Conservation (phyloP, 2,888 invertebrate genomes). For the Acronicta psi region DNA sequence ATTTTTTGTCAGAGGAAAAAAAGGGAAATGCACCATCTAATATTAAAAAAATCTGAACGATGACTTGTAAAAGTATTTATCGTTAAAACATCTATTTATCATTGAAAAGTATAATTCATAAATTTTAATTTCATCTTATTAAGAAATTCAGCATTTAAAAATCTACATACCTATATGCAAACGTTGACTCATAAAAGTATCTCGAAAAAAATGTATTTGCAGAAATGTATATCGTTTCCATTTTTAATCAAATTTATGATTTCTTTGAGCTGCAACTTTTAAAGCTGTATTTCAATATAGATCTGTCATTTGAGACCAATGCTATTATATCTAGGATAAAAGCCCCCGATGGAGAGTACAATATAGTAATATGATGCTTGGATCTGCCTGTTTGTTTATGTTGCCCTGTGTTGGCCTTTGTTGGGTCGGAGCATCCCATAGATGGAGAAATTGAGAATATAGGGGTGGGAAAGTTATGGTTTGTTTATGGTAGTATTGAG, state of each 20-base stretch:
- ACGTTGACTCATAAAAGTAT: too few species aligned
- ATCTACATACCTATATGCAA: too few species aligned
- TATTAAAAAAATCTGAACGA: too few species aligned
- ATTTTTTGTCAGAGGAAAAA: too few species aligned
- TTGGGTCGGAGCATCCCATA: slow-evolving; percentile 17
- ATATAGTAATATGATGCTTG: slow-evolving; percentile 65
- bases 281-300: slow-evolving; percentile 27
- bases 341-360: slow-evolving; percentile 40
- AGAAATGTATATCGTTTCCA: too few species aligned
- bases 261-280: slow-evolving; percentile 26
- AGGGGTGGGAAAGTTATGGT: slow-evolving; percentile 20
- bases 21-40: too few species aligned
- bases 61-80: too few species aligned
- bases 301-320: slow-evolving; percentile 47
- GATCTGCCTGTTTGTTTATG: slow-evolving; percentile 64
- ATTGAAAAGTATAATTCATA: too few species aligned
- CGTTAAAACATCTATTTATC: too few species aligned
- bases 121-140: too few species aligned
- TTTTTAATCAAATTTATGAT: slow-evolving; percentile 4
- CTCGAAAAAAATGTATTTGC: too few species aligned
- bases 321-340: slow-evolving; percentile 42
- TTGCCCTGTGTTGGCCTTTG: slow-evolving; percentile 44
- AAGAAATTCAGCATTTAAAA: too few species aligned
- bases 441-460: slow-evolving; percentile 21
- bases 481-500: slow-evolving; percentile 12